phyloP scores from a whole-genome alignment of 2,888 invertebrate genomes.

The Liposcelis brunnea region DNA sequence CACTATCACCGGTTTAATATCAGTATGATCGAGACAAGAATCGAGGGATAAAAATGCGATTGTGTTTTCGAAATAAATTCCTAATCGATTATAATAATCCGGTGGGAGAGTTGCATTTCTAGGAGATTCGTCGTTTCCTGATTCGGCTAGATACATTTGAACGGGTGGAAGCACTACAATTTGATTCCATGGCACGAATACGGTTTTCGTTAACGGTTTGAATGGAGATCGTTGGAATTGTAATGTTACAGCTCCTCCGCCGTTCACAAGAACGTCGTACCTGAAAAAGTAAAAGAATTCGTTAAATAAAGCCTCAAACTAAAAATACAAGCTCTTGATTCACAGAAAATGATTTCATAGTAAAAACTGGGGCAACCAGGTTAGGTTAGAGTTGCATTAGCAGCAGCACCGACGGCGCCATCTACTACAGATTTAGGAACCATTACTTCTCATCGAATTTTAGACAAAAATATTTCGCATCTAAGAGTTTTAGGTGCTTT shows the following conservation, averaged over 20 bases:
- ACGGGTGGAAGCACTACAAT: conserved; percentile 85
- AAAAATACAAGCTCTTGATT: no score
- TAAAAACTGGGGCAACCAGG: no score
- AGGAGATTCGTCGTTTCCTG: conserved; percentile 16
- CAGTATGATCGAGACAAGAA: conserved; percentile 28
- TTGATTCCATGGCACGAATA: conserved; percentile 95
- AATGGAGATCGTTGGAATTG: conserved; percentile 94
- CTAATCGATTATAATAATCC: neutral
- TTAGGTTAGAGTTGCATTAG: no score
- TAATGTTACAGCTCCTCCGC: conserved; percentile 91
- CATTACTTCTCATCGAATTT: no score
- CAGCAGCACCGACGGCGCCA: no score
- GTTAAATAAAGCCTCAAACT: no score
- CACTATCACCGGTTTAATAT: conserved; percentile 66
- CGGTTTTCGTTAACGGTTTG: conserved; percentile 68
- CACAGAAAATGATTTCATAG: no score
- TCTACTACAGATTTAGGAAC: no score
- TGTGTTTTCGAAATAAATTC: conserved; percentile 6
- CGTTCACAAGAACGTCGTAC: conserved; percentile 98
- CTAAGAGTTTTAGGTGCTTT: no score
- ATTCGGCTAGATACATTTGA: conserved; percentile 64
- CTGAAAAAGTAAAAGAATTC: conserved; percentile 31
- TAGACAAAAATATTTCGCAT: no score
- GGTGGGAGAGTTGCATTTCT: conserved; percentile 15
- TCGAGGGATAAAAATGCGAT: neutral